Evolutionary conservation across 2,888 invertebrate genomes (phyloP).

Genomic region (Ethmia dodecea): DNA sequence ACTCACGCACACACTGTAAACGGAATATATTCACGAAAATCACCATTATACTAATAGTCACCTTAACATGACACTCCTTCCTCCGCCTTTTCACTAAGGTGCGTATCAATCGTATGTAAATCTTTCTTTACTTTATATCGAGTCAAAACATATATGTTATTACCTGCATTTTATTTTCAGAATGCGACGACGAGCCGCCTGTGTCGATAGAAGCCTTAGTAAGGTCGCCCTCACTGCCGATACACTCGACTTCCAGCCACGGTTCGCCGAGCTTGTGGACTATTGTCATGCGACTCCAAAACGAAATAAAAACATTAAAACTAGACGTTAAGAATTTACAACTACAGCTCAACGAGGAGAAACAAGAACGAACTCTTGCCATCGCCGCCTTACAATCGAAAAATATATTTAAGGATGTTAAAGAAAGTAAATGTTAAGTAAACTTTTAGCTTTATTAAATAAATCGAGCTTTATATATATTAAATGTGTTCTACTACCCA

Average conservation of each 20-base stretch:
- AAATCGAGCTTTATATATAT: too few species aligned
- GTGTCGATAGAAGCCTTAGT: constrained; percentile 59
- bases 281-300: constrained; percentile 86
- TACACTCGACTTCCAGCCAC: constrained; percentile 51
- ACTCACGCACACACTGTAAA: not conserved
- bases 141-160: too few species aligned
- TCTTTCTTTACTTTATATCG: too few species aligned
- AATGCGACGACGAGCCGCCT: constrained; percentile 66
- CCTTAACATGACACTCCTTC: too few species aligned
- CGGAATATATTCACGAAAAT: not conserved
- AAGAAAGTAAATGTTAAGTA: constrained; percentile 68
- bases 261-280: constrained; percentile 83
- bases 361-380: constrained; percentile 70
- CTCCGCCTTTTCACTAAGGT: too few species aligned
- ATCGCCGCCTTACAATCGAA: constrained; percentile 60
- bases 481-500: too few species aligned
- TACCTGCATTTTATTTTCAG: constrained; percentile 50
- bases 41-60: too few species aligned
- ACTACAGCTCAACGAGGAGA: constrained; percentile 82
- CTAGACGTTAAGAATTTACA: constrained; percentile 77
- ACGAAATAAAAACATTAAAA: constrained; percentile 83
- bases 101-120: too few species aligned
- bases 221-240: constrained; percentile 66
- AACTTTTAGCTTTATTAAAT: constrained; percentile 3
- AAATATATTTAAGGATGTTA: constrained; percentile 59